phyloP scores from a whole-genome alignment of 2,797 vertebrate genomes.

The Sparidentex hasta region DNA sequence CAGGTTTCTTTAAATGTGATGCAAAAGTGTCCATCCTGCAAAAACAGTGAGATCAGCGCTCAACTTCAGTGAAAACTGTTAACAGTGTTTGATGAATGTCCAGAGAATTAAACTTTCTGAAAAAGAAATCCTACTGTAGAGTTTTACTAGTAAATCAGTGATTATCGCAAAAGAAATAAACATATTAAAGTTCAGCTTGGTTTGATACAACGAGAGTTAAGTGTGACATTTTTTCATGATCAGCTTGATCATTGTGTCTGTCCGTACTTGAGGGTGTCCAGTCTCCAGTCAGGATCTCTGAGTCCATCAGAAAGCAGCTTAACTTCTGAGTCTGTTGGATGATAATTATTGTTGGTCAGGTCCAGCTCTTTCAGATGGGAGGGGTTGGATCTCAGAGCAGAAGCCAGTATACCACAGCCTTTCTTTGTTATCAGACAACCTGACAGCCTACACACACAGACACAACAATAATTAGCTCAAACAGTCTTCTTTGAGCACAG shows the following conservation, averaged over 20 bases:
- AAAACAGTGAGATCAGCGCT: not conserved
- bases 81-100: not conserved
- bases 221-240: too few relatives aligned
- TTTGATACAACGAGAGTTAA: not conserved
- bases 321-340: not conserved
- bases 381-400: conserved; percentile 26
- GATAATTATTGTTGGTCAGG: conserved; percentile 41
- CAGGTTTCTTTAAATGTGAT: conserved; percentile 13
- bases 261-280: conserved; percentile 30
- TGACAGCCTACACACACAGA: conserved; percentile 36
- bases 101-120: too few relatives aligned
- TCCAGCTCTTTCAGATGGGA: conserved; percentile 49
- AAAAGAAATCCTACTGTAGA: too few relatives aligned
- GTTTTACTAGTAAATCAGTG: not conserved
- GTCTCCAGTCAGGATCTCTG: not conserved
- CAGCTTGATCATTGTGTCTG: too few relatives aligned
- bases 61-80: not conserved
- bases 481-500: too few relatives aligned
- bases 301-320: conserved; percentile 7
- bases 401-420: conserved; percentile 39
- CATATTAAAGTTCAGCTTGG: too few relatives aligned
- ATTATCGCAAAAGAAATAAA: not conserved
- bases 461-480: not conserved
- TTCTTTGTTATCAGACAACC: conserved; percentile 56
- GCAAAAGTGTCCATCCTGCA: conserved; percentile 21